Conservation (phyloP, 2,113 vertebrate species). For the Alligator mississippiensis region DNA sequence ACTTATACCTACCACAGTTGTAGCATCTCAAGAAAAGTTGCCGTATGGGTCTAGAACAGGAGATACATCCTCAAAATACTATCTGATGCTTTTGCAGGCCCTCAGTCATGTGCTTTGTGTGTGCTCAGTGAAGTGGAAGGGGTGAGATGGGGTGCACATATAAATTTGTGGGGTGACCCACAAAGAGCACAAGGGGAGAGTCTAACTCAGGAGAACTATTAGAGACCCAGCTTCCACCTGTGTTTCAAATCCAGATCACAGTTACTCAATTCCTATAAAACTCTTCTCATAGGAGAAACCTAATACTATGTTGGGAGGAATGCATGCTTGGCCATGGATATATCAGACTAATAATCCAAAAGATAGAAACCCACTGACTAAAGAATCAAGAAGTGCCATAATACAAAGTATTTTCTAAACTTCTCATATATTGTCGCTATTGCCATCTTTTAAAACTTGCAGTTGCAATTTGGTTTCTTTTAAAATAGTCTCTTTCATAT, state of each 20-base stretch:
- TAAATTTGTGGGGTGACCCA: no score
- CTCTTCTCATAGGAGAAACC: background rate
- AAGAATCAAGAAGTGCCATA: rapidly evolving
- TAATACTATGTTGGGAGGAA: background rate
- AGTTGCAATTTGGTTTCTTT: background rate
- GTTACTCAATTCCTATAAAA: background rate
- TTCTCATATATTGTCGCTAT: background rate
- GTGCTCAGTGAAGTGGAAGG: background rate
- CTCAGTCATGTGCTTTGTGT: rapidly evolving
- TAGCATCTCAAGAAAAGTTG: background rate
- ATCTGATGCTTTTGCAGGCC: background rate
- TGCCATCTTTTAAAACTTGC: background rate
- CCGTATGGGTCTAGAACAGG: background rate
- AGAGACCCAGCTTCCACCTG: background rate
- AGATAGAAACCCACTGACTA: background rate
- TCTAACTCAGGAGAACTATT: background rate
- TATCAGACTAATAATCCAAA: background rate
- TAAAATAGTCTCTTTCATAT: background rate
- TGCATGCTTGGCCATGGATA: background rate
- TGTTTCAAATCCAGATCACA: no score
- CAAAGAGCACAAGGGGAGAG: background rate
- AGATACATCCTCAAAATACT: background rate
- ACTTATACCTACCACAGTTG: background rate
- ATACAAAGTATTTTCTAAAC: background rate
- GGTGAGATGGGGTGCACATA: background rate